These are phyloP conservation scores for Leptinotarsa juncta DNA, from an alignment of 2,888 invertebrate species.

Conservation along the genomic window DNA sequence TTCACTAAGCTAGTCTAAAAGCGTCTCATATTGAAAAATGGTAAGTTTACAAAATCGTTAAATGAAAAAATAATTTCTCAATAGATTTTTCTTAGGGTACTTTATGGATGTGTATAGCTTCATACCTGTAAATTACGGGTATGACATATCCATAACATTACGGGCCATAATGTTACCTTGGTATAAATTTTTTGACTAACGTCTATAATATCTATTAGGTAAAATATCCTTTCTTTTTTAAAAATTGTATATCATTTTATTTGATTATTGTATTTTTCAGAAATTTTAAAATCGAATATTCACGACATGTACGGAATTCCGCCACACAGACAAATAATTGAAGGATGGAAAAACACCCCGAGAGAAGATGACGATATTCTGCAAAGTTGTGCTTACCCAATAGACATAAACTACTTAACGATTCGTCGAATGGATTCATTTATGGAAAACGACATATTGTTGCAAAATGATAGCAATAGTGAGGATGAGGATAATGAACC, in stretches of 20 bases:
- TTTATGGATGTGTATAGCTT: too few species aligned
- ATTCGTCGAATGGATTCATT: constrained; percentile 17
- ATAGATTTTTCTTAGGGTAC: too few species aligned
- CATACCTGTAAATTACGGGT: not conserved
- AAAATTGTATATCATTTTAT: not conserved
- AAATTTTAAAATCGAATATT: constrained; percentile 61
- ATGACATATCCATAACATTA: not conserved
- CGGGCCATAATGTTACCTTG: too few species aligned
- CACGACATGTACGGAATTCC: constrained; percentile 42
- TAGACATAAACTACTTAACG: constrained; percentile 42
- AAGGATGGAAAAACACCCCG: constrained; percentile 47
- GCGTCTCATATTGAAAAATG: too few species aligned
- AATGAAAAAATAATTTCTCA: too few species aligned
- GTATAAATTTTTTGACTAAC: too few species aligned
- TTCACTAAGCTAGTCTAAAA: too few species aligned
- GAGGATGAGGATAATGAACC: not conserved
- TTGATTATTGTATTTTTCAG: constrained; percentile 67
- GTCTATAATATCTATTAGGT: too few species aligned
- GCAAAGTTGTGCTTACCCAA: constrained; percentile 36
- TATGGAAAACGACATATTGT: not conserved
- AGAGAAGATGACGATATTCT: constrained; percentile 44
- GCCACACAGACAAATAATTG: constrained; percentile 45
- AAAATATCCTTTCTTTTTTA: not conserved
- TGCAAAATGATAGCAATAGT: not conserved
- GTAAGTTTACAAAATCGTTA: too few species aligned